These are phyloP conservation scores for Stegostoma tigrinum DNA, from an alignment of 2,113 vertebrate species.

Conservation along the genomic window DNA sequence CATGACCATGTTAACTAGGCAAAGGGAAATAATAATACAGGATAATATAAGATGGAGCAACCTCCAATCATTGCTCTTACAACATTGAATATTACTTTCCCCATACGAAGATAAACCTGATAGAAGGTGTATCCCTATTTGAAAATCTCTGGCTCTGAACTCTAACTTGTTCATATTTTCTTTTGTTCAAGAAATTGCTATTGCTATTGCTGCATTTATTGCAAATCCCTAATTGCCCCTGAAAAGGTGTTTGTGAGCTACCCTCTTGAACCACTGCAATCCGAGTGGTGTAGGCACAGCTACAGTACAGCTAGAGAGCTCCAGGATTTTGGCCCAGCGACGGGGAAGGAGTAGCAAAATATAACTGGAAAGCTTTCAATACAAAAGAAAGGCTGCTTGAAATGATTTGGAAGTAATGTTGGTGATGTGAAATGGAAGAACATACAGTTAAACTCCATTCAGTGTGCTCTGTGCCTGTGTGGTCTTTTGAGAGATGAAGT, in stretches of 20 bases:
- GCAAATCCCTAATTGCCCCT: too few species aligned
- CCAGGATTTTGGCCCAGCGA: too few species aligned
- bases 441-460: neutral
- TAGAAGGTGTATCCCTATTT: neutral
- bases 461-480: neutral
- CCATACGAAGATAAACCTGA: neutral
- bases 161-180: neutral
- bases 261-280: too few species aligned
- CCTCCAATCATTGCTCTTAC: neutral
- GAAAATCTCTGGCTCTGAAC: neutral
- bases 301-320: too few species aligned
- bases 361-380: neutral
- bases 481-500: neutral
- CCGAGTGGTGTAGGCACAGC: too few species aligned
- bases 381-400: neutral
- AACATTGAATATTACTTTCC: neutral
- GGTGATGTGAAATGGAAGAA: neutral
- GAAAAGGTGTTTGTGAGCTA: too few species aligned
- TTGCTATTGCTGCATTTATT: too few species aligned
- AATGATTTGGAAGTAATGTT: neutral
- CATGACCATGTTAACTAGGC: neutral
- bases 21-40: neutral
- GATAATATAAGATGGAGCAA: neutral
- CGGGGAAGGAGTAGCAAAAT: too few species aligned
- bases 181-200: too few species aligned